These are phyloP conservation scores for Agelastica alni DNA, from an alignment of 2,888 invertebrate species.

Conservation along the genomic window DNA sequence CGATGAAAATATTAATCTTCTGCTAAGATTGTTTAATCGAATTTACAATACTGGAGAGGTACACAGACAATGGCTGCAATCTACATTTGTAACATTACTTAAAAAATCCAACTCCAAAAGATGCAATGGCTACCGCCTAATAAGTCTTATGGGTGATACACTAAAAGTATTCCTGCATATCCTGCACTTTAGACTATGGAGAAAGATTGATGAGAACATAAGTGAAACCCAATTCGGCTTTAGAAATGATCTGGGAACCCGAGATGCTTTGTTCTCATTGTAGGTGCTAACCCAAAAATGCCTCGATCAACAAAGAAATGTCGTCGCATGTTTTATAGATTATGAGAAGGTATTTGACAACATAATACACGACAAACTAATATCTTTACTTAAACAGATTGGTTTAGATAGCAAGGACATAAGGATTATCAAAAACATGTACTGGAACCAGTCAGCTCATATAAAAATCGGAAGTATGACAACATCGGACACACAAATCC, in stretches of 20 bases:
- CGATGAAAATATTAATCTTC: too few species aligned
- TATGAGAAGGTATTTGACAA: too few species aligned
- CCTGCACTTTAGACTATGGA: constrained; percentile 20
- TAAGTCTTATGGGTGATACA: constrained; percentile 22
- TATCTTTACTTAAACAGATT: neutral
- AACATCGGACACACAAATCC: neutral
- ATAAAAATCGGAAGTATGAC: too few species aligned
- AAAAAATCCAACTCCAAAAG: constrained; percentile 5
- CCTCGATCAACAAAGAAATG: neutral
- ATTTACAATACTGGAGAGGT: too few species aligned
- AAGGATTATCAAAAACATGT: too few species aligned
- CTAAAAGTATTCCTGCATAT: constrained; percentile 22
- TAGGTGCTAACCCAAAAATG: neutral
- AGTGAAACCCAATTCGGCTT: neutral
- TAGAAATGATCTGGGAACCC: neutral
- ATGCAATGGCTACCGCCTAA: constrained; percentile 16
- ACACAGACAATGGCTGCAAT: constrained; percentile 14
- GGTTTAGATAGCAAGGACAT: neutral
- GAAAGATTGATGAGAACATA: neutral
- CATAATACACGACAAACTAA: neutral
- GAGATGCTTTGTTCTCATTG: neutral
- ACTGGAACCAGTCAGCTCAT: too few species aligned
- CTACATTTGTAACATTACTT: constrained; percentile 19
- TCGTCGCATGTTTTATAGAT: too few species aligned
- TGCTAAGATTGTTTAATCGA: too few species aligned